Evolutionary conservation across 2,888 invertebrate genomes (phyloP), one percentile per base, ranked within the genome.

Genomic region (Troides aeacus): DNA sequence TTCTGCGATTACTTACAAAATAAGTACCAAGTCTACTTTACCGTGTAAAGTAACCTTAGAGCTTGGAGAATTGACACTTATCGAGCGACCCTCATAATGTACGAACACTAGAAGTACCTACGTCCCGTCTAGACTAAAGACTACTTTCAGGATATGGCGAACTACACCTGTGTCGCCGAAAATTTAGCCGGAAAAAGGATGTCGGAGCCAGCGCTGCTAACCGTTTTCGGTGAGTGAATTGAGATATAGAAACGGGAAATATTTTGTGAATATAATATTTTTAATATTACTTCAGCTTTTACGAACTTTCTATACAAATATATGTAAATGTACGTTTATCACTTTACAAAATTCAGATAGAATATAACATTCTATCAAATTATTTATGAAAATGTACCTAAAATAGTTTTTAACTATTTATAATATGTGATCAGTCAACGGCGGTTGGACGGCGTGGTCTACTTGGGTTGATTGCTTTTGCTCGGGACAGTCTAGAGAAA

Each of bases 91-190:
- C 50, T 64, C 60, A 69, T 60, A 56, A 63, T 60, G 64, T 61
- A 39, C 39, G 68, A 61, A 60, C 46, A 15, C 53, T 39, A 61
- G 4, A 64, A 30, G 60, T 64, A 61, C 56, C 39, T 24, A 23
- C 39, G 18, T 57, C 21, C 23, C 30, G 72, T 75, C 67, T 73
- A 73, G 69, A 71, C 71, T 59, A 50, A 67, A 74, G 70, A 62
- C 72, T 67, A 71, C 74, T 81, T 83, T 64, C 93, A 95, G 90
- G 97, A 99, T 90, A 97, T 97, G 90, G 98, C 97, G 76, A 99
- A 99, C 94, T 99, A 98, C 89, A 97, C 97, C 67, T 99, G 99
- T 87, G 97, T 97, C 60, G 98, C 98, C 7, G 97, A 97, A 89
- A 99, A 99, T 89, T 95, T 97, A 77, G 98, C 98, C 18, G 97